Evolutionary conservation across 2,113 vertebrate species (phyloP).

Genomic region (Ceuthmochares aereus): DNA sequence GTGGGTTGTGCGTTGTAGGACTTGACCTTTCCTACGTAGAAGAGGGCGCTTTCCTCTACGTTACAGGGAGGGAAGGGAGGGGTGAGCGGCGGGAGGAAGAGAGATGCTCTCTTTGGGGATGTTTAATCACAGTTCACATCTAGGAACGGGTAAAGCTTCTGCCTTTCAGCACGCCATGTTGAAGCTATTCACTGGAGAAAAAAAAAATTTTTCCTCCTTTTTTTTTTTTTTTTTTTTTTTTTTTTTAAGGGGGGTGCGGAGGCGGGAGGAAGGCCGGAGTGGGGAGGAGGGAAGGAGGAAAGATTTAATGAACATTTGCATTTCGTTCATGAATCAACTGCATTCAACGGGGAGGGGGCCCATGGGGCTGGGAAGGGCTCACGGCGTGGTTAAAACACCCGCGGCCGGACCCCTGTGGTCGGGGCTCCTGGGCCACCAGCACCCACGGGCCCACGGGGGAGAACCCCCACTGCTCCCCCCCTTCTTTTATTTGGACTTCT

Average conservation of each 20-base stretch:
- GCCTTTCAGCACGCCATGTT: constrained; percentile 67
- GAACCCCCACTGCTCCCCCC: background rate
- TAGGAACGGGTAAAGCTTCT: constrained; percentile 43
- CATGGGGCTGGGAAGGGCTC: background rate
- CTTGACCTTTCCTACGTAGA: constrained; percentile 78
- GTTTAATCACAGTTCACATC: constrained; percentile 66
- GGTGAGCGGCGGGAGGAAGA: constrained; percentile 26
- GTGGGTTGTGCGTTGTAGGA: constrained; percentile 72
- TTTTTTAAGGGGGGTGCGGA: background rate
- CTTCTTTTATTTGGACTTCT: background rate
- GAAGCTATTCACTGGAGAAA: background rate
- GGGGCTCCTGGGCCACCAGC: background rate
- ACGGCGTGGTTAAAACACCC: background rate
- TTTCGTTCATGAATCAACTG: constrained; percentile 36
- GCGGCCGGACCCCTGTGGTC: background rate
- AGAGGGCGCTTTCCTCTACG: constrained; percentile 64
- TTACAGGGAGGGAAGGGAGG: constrained; percentile 26
- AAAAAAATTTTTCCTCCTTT: background rate
- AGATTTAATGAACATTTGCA: constrained; percentile 46
- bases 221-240: background rate
- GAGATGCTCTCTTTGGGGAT: constrained; percentile 65
- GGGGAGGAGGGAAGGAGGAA: background rate
- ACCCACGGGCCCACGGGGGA: background rate
- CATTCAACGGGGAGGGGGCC: background rate
- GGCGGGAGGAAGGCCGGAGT: background rate